Evolutionary conservation across 2,797 vertebrate genomes (phyloP).

Genomic region (Aphelocoma californica): DNA sequence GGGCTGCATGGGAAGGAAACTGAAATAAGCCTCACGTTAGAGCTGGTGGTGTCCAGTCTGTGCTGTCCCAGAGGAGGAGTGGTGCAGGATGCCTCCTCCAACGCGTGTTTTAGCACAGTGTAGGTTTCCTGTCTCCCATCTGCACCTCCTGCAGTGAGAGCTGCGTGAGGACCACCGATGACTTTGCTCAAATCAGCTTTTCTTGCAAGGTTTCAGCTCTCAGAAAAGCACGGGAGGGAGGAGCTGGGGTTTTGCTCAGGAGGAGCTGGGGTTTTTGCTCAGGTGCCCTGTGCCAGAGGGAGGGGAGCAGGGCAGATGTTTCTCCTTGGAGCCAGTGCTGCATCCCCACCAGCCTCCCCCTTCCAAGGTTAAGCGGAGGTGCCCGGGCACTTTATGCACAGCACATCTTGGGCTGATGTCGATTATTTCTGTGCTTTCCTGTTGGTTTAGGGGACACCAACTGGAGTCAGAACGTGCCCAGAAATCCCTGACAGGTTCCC

Average conservation of each 20-base stretch:
- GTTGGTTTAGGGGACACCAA: neutral
- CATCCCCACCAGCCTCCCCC: neutral
- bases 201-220: neutral
- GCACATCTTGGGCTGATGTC: neutral
- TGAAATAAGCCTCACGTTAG: neutral
- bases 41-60: neutral
- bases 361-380: neutral
- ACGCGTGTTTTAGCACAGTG: neutral
- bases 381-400: neutral
- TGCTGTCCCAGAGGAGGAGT: neutral
- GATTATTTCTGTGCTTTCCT: neutral
- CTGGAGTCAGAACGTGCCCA: neutral
- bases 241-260: neutral
- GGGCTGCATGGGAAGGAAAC: neutral
- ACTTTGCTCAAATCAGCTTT: neutral
- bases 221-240: neutral
- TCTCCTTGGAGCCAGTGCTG: neutral
- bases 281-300: neutral
- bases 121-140: neutral
- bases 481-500: neutral
- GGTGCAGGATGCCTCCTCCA: neutral
- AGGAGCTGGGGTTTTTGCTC: neutral
- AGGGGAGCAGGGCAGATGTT: neutral
- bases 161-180: neutral
- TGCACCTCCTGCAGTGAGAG: neutral